Evolutionary conservation across 1,140 invertebrate species (phyloP).

Genomic region (Cephus cinctus): DNA sequence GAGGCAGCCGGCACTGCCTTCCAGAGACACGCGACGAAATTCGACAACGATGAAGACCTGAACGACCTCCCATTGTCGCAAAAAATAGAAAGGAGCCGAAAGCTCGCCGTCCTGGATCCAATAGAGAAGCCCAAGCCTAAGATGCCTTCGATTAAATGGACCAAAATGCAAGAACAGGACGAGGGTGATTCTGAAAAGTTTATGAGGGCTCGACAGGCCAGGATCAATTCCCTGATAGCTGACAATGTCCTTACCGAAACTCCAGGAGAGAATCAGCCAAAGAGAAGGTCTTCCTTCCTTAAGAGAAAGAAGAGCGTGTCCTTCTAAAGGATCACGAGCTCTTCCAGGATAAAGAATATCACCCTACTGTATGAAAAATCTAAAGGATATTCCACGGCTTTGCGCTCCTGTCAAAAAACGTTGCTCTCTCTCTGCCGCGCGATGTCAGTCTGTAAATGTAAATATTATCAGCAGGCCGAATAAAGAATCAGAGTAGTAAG

Average conservation of each 20-base stretch:
- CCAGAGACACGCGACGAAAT: conserved; percentile 45
- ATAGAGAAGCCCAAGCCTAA: conserved; percentile 29
- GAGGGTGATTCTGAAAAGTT: conserved; percentile 5
- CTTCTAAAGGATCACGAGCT: conserved; percentile 28
- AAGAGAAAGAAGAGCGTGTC: conserved; percentile 49
- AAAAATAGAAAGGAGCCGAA: conserved; percentile 35
- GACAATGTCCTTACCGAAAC: conserved; percentile 24
- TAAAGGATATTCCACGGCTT: too few relatives aligned
- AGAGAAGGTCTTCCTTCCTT: conserved; percentile 32
- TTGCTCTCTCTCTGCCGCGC: too few relatives aligned
- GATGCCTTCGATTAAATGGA: conserved; percentile 29
- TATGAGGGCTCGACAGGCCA: conserved; percentile 9
- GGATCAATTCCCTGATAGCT: conserved; percentile 34
- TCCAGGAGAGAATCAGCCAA: conserved; percentile 16
- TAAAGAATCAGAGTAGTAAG: too few relatives aligned
- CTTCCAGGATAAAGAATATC: too few relatives aligned
- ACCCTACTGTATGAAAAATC: too few relatives aligned
- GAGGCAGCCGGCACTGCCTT: conserved; percentile 40
- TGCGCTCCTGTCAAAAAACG: too few relatives aligned
- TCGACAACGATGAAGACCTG: conserved; percentile 39
- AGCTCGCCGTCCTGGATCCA: conserved; percentile 24
- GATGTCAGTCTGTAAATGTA: too few relatives aligned
- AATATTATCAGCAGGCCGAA: too few relatives aligned
- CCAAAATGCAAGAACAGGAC: conserved; percentile 27
- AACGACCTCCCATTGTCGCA: conserved; percentile 28